These are phyloP conservation scores for Aphis craccivora DNA, from an alignment of 1,140 invertebrate species.

Conservation along the genomic window DNA sequence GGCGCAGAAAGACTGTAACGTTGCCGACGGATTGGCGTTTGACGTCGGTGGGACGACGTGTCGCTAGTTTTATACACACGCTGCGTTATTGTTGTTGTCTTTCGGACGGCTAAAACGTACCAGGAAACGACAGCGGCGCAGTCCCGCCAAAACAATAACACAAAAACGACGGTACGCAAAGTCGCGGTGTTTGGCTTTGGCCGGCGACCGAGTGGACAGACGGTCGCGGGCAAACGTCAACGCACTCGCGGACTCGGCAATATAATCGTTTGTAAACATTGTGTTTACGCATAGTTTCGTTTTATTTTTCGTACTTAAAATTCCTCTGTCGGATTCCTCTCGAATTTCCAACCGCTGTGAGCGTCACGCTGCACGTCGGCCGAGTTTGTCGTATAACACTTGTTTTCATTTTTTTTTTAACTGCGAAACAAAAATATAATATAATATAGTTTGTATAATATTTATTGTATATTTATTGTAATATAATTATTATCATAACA, in stretches of 20 bases:
- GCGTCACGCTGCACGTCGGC: background rate
- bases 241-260: background rate
- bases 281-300: background rate
- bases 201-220: background rate
- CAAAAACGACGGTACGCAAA: background rate
- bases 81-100: background rate
- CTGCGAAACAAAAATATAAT: background rate
- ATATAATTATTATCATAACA: background rate
- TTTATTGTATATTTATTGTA: too few species aligned
- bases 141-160: background rate
- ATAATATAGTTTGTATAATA: too few species aligned
- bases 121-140: background rate
- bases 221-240: background rate
- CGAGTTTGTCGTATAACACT: background rate
- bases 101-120: background rate
- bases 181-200: too few species aligned
- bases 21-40: background rate
- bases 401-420: background rate
- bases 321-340: background rate
- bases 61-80: background rate
- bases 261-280: background rate
- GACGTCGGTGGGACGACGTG: background rate
- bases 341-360: background rate
- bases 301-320: background rate
- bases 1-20: background rate